Evolutionary conservation across 2,797 vertebrate species (phyloP), one percentile per base, ranked within the genome.

Genomic region (Centroberyx gerrardi): DNA sequence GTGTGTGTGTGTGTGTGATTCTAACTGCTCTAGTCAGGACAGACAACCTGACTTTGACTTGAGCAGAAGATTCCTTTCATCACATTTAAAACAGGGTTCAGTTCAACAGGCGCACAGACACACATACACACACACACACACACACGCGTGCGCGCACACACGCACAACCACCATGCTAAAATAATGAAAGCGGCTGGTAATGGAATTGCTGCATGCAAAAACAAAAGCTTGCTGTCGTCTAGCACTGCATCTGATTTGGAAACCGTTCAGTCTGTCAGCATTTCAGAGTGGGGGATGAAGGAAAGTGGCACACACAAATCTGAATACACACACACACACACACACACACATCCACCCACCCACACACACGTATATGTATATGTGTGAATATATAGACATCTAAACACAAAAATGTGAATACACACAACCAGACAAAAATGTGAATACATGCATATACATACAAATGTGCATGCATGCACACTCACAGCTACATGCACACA

Each of bases 121-220:
- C 27, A 73, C 70, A 65, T 60, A 75, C 62, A 63, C 62, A 51
- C 44, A 61, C 67, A 52, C 55, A 38, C 33, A n/a, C 56, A 61
- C 58, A 52, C 40, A 69, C 61, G 22, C 22, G 22, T 22, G 22
- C 1, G 22, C 22, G 1, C 22, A 22, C 83, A 81, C 76, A 62
- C 36, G 60, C 82, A 87, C 83, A 71, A 65, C 74, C 80, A 66
- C 83, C 78, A 88, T 81, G 84, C 77, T 92, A 88, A 92, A 93
- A 94, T 93, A 95, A 95, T 94, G 93, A 94, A 94, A 94, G 90
- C 84, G 14, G 83, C 90, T 74, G 79, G 76, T 95, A 94, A 95
- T 95, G 93, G 89, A 95, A 95, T 92, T 94, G 93, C 91, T 92
- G 87, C 90, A 94, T 90, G 89, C 87, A 91, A 93, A 94, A 89